A percentile compares a stretch with the other conserved stretches of the same genome.
phyloP scores from a whole-genome alignment of 1,140 invertebrate species.

The Drosophila repleta region DNA sequence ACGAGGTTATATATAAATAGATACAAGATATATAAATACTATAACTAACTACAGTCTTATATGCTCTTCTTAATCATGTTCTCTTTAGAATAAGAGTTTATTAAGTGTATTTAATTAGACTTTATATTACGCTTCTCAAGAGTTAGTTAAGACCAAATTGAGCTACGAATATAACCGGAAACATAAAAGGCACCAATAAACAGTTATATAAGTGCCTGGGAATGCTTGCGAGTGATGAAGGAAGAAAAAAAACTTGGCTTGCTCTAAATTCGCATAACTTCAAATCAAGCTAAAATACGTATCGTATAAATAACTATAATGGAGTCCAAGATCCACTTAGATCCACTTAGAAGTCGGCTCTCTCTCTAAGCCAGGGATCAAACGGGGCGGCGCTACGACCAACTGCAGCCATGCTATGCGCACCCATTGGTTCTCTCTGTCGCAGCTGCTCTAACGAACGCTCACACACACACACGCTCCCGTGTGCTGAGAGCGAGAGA shows the following conservation, averaged over 20 bases:
- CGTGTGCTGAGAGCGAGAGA: neutral
- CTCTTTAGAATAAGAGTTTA: too few relatives aligned
- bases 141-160: neutral
- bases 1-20: too few relatives aligned
- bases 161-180: slow-evolving; percentile 17
- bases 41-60: too few relatives aligned
- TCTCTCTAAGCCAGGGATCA: slow-evolving; percentile 2
- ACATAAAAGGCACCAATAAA: slow-evolving; percentile 20
- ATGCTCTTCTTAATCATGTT: too few relatives aligned
- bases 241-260: slow-evolving; percentile 16
- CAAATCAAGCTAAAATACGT: slow-evolving; percentile 57
- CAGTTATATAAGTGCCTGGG: slow-evolving; percentile 15
- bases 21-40: too few relatives aligned
- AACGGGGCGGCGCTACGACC: slow-evolving; percentile 58
- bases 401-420: slow-evolving; percentile 71
- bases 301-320: slow-evolving; percentile 60
- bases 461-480: neutral
- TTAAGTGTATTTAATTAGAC: too few relatives aligned
- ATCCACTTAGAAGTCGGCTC: slow-evolving; percentile 27
- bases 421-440: slow-evolving; percentile 52
- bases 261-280: slow-evolving; percentile 59
- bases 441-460: slow-evolving; percentile 48
- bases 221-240: slow-evolving; percentile 25
- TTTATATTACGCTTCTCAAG: neutral
- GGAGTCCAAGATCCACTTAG: slow-evolving; percentile 35